Base-by-base conservation (phyloP, 2,888 invertebrate species). In the Odontomyia ornata region DNA sequence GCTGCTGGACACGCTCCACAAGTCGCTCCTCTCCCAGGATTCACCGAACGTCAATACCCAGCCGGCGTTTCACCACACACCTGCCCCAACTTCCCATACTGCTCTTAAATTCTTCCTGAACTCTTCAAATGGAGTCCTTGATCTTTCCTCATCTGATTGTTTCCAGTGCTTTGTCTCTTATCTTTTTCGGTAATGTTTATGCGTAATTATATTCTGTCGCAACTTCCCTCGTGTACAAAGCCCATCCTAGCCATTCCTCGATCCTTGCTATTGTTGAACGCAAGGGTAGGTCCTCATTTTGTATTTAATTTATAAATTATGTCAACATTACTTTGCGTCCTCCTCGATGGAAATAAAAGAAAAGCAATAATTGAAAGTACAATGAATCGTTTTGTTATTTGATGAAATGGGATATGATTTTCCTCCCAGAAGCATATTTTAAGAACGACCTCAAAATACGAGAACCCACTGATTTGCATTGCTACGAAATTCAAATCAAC, bases 1-100 rank as follows among this genome's bases (percentile, higher is more conserved):
- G 73, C 73, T 80, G 86, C 83, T 76, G 85, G 84, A 75, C 83
- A 83, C 77, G 80, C 81, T 62, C 83, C 82, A 77, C 81, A 82
- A 9, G 85, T 82, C 18, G 86, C 86, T 60, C 88, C 88, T 80
- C 82, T 88, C 67, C 87, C 87, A 76, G 88, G 88, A 80, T 88
- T 85, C 85, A 84, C 85, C 80, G 86, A 86, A 81, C 85, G 88
- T 67, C 85, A 84, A 71, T 88, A 88, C 80, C 88, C 88, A 77
- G 87, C 88, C 77, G 88, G 88, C 62, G 88, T 88, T 9, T 86
- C 86, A 3, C 84, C 88, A 9, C 86, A 87, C 76, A 82, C 83
- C 81, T 88, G 88, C 82, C 88, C 88, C 79, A 87, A 87, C 82
- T 88, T 88, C 84, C 88, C 88, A 78, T 87, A 85, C 81, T 88